Evolutionary conservation across 2,113 vertebrate species (phyloP), one percentile per base, ranked within the genome.

Genomic region (Castor canadensis): DNA sequence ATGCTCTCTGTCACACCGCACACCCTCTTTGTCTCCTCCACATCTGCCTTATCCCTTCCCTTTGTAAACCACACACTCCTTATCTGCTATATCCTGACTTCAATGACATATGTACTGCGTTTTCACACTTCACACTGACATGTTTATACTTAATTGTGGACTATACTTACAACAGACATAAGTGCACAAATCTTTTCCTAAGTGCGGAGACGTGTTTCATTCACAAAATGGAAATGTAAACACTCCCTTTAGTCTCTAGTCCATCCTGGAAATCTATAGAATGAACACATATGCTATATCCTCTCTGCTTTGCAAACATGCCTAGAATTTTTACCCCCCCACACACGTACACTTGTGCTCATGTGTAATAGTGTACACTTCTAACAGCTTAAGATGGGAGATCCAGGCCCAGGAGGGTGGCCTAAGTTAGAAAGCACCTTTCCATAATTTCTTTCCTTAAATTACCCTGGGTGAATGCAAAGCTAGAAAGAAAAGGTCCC

Each of bases 331-430:
- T 66, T 69, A 32, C 35, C 40, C 47, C 73, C 54, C 49, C 22
- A 38, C 22, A 67, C 43, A 73, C 38, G n/a, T 0, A n/a, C 45
- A n/a, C 40, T 13, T 12, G 6, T 3, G 13, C 9, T 7, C 32
- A 22, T 1, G 28, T 0, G n/a, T 43, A 13, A 38, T 52, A 38
- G 19, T 22, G 40, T 20, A 10, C 0, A 1, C 11, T 15, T 5
- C 11, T 15, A n/a, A 38, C 32, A 17, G 45, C 72, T 87, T 20
- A 47, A 10, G 30, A 56, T 3, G n/a, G 73, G 52, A 76, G 13
- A 17, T 12, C 32, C 19, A 10, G 45, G 58, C 58, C 56, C 73
- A 20, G 22, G 49, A 52, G 8, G 0, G 32, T 20, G 67, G 43
- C 43, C 62, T 69, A 11, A 69, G 62, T 58, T 12, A 52, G 91